Evolutionary conservation across 2,797 vertebrate species (phyloP).

Genomic region (Sebastes hubbsi): DNA sequence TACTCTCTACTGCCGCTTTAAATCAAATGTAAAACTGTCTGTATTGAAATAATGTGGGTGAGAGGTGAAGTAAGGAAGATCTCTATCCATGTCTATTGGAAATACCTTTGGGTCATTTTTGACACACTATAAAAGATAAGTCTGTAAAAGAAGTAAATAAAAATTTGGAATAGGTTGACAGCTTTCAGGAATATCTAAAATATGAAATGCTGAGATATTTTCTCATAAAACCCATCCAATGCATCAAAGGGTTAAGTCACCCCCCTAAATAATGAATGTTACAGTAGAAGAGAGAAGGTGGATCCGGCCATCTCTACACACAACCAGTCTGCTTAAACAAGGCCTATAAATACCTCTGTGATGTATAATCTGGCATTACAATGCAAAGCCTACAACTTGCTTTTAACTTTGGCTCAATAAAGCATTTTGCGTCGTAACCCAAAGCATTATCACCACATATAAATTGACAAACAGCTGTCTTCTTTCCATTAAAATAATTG

Average conservation of each 20-base stretch:
- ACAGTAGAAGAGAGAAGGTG: background rate
- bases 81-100: background rate
- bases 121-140: background rate
- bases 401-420: slow-evolving; percentile 13
- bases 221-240: background rate
- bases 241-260: background rate
- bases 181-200: background rate
- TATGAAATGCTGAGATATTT: background rate
- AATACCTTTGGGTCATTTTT: background rate
- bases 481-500: slow-evolving; percentile 30
- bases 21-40: background rate
- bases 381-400: background rate
- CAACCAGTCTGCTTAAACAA: background rate
- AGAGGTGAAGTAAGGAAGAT: background rate
- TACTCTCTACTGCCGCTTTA: too few relatives aligned
- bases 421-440: background rate
- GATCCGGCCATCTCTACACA: background rate
- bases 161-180: background rate
- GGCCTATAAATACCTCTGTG: background rate
- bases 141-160: background rate
- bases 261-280: background rate
- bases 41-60: background rate
- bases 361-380: background rate
- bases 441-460: slow-evolving; percentile 6
- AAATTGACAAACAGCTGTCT: slow-evolving; percentile 29